A percentile compares a stretch with the other conserved stretches of the same genome.
Conservation (phyloP, 2,888 invertebrate genomes). For the Catocala sponsa region DNA sequence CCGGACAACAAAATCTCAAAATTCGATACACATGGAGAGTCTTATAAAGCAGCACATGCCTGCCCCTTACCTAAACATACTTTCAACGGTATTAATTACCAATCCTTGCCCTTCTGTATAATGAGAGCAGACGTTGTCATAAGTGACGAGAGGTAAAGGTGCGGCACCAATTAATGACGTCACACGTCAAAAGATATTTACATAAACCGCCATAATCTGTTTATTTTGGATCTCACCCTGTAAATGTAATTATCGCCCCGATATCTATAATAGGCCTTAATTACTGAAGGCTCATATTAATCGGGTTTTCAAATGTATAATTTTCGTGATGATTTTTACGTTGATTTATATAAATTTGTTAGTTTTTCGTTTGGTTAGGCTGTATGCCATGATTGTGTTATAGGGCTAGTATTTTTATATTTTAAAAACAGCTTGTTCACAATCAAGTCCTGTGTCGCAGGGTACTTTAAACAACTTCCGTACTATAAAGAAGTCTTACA, state of each 20-base stretch:
- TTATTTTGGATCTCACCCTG: constrained; percentile 50
- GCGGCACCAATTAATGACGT: constrained; percentile 53
- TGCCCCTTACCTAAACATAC: background rate
- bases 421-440: no score
- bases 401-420: no score
- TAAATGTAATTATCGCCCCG: constrained; percentile 58
- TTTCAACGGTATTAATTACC: constrained; percentile 23
- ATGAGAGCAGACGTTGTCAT: constrained; percentile 40
- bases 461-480: no score
- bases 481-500: no score
- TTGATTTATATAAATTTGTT: constrained; percentile 10
- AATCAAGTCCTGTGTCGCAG: no score
- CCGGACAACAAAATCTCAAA: no score
- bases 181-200: constrained; percentile 54
- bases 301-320: constrained; percentile 38
- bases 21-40: no score
- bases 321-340: constrained; percentile 15
- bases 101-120: constrained; percentile 25
- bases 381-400: background rate
- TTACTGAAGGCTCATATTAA: constrained; percentile 50
- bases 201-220: constrained; percentile 49
- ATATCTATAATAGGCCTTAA: constrained; percentile 54
- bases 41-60: background rate
- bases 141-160: constrained; percentile 38
- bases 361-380: background rate